Evolutionary conservation across 2,797 vertebrate genomes (phyloP).

Genomic region (Sebastes hopkinsi): DNA sequence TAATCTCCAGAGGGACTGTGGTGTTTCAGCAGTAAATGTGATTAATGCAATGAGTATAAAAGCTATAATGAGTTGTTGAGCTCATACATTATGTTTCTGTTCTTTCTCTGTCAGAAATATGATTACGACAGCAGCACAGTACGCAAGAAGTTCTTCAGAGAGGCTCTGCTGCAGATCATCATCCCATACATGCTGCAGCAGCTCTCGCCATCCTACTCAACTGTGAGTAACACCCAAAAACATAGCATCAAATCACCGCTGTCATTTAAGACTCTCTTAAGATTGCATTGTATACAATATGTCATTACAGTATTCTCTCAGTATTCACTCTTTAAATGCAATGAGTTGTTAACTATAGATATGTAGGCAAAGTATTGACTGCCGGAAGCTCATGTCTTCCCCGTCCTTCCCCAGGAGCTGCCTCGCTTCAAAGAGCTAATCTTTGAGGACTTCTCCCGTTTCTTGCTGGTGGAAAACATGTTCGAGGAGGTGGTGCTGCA

Average conservation of each 20-base stretch:
- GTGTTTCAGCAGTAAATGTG: background rate
- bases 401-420: constrained; percentile 82
- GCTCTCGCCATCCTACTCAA: constrained; percentile 87
- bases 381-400: background rate
- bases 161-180: constrained; percentile 95
- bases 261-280: background rate
- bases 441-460: constrained; percentile 94
- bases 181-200: constrained; percentile 96
- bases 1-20: background rate
- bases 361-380: background rate
- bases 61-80: background rate
- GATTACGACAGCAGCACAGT: constrained; percentile 98
- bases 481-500: constrained; percentile 97
- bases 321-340: background rate
- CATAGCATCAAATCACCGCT: background rate
- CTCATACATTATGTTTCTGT: background rate
- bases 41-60: background rate
- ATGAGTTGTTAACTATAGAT: background rate
- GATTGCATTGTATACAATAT: background rate
- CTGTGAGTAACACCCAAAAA: constrained; percentile 78
- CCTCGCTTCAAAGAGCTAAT: constrained; percentile 93
- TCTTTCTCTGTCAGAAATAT: constrained; percentile 85
- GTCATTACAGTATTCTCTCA: background rate
- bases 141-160: constrained; percentile 96
- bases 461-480: constrained; percentile 94